Evolutionary conservation across 2,113 vertebrate genomes (phyloP).

Genomic region (Oceanites oceanicus): DNA sequence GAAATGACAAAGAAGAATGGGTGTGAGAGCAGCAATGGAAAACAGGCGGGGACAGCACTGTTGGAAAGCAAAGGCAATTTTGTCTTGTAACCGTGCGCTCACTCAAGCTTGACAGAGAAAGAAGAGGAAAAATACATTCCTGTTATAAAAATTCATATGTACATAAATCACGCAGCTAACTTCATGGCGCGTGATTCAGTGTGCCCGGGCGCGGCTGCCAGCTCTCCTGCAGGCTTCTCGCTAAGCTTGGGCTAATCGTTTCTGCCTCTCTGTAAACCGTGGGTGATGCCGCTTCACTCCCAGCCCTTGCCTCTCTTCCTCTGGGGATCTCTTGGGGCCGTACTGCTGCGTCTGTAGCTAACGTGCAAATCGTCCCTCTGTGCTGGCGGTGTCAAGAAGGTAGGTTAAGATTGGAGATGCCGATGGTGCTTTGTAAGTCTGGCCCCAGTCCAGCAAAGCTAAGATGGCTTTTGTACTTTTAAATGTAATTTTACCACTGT

Average conservation of each 20-base stretch:
- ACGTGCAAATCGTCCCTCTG: background rate
- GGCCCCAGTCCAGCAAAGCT: background rate
- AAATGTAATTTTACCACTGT: background rate
- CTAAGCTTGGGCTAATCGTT: background rate
- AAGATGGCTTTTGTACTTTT: background rate
- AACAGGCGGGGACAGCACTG: background rate
- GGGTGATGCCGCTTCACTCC: background rate
- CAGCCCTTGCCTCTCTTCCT: background rate
- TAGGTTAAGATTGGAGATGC: background rate
- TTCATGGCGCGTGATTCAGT: fast-evolving
- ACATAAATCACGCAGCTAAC: background rate
- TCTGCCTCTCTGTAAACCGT: background rate
- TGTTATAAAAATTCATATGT: background rate
- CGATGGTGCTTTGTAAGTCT: background rate
- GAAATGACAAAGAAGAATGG: background rate
- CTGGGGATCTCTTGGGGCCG: background rate
- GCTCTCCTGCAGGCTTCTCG: background rate
- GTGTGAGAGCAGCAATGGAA: background rate
- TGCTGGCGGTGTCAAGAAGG: background rate
- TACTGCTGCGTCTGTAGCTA: background rate
- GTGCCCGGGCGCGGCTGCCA: background rate
- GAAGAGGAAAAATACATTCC: conserved; percentile 10
- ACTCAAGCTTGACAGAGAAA: conserved; percentile 5
- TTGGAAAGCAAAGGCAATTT: conserved; percentile 16
- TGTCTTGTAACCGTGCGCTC: background rate